Conservation (phyloP, 1,140 invertebrate species). For the Heliconius congener region DNA sequence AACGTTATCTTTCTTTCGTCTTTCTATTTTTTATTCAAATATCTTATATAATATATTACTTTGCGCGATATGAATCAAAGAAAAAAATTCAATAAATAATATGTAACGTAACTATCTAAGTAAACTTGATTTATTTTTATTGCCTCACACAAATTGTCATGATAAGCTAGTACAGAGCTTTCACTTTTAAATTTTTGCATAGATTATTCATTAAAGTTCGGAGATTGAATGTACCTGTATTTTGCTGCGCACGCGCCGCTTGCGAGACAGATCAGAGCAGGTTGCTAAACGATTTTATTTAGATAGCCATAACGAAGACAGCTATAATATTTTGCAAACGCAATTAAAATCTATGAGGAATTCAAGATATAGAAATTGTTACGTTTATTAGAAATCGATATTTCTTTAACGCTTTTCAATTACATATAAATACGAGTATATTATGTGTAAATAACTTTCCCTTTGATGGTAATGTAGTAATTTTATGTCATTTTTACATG, state of each 20-base stretch:
- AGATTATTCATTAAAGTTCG: slow-evolving; percentile 19
- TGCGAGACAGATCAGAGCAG: slow-evolving; percentile 49
- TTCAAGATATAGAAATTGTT: not conserved
- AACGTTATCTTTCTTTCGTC: too few relatives aligned
- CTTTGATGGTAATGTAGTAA: not conserved
- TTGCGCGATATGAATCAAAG: too few relatives aligned
- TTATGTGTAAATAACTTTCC: not conserved
- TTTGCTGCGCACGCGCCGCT: slow-evolving; percentile 32
- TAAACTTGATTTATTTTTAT: not conserved
- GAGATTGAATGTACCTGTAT: slow-evolving; percentile 12
- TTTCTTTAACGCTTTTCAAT: not conserved
- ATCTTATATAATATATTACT: too few relatives aligned
- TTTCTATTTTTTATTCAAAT: too few relatives aligned
- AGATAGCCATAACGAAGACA: slow-evolving; percentile 42
- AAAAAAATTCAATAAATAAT: not conserved
- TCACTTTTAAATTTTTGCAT: slow-evolving; percentile 28
- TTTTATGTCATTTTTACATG: too few relatives aligned
- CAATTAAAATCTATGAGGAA: not conserved
- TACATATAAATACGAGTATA: not conserved
- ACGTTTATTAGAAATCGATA: slow-evolving; percentile 2
- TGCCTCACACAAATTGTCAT: slow-evolving; percentile 4
- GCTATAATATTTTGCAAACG: not conserved
- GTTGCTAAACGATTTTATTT: slow-evolving; percentile 52
- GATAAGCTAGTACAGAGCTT: slow-evolving; percentile 5
- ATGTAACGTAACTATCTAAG: not conserved